Base-by-base conservation (phyloP, 1,140 invertebrate genomes). In the Drosophila arizonae region DNA sequence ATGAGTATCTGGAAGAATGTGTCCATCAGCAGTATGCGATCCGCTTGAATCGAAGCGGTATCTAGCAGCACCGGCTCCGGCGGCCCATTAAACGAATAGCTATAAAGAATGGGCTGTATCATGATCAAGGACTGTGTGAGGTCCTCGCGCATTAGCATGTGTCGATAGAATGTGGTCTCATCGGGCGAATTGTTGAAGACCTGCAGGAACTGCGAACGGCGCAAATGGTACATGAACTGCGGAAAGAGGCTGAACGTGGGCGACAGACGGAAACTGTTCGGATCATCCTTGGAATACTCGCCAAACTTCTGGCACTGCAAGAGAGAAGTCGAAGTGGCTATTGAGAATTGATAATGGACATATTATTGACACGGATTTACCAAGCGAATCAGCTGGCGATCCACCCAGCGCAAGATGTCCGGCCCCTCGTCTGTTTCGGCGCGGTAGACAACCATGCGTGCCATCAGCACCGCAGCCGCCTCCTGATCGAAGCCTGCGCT, bases 181-280 rank as follows among this genome's bases (percentile, higher is more conserved):
- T 99, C 99, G 1, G 99, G 99, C 56, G 98, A 99, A 93, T 99
- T 99, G 92, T 99, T 99, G 92, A 99, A 99, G n/a, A 99, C 99
- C 94, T 99, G 99, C 72, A 99, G 94, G 93, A 99, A 99, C 93
- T 99, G 99, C 46, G 99, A 99, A 73, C 99, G 94, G 69, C 99
- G 94, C 76, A 99, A 93, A 92, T 99, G 99, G 92, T 99, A 99
- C 98, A 99, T 99, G 92, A 99, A 99, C 92, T 99, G 99, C 30
- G 99, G 99, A 93, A 99, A 99, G 13, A 99, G 93, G 52, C 97
- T 97, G 92, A 99, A 99, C 92, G 99, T 99, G 91, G 99, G 98
- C 17, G 96, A 95, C 39, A 99, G 94, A 72, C 97, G 94, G 93
- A 99, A 99, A 60, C 97, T 98, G 86, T 97, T 97, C 1, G 98